Percentiles rank a stretch among this genome's conserved stretches.
phyloP scores from a whole-genome alignment of 2,113 vertebrate species.

The Papio anubis region DNA sequence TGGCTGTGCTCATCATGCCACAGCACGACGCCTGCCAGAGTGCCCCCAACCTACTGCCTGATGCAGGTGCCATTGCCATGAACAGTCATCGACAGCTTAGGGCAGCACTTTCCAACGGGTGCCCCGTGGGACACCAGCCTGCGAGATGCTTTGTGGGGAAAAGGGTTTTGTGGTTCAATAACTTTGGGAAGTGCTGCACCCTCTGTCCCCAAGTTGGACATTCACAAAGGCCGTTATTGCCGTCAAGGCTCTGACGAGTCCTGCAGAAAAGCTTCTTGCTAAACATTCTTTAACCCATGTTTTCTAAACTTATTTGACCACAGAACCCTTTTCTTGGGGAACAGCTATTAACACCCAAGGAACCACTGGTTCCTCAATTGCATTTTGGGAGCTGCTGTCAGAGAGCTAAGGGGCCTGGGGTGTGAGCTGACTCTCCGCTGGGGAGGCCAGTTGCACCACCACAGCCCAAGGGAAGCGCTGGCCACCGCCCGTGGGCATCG shows the following conservation, averaged over 20 bases:
- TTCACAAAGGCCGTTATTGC: accelerated
- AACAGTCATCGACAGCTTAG: accelerated
- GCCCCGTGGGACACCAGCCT: accelerated
- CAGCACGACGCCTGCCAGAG: not conserved
- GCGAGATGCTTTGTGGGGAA: not conserved
- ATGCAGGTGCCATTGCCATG: not conserved
- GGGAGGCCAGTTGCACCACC: not conserved
- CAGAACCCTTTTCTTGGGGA: not conserved
- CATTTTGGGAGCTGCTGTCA: not conserved
- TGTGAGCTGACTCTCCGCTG: not conserved
- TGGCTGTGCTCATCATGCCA: not conserved
- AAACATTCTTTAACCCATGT: too few species aligned
- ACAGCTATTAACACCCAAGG: not conserved
- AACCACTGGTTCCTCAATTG: accelerated
- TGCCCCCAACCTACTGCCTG: not conserved
- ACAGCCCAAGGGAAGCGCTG: not conserved
- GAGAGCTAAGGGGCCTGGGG: not conserved
- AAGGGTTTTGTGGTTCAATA: not conserved
- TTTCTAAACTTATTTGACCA: not conserved
- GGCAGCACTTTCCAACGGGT: not conserved
- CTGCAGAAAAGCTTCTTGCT: not conserved
- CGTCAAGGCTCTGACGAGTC: not conserved
- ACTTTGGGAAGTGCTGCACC: not conserved
- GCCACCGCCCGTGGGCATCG: not conserved
- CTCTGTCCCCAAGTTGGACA: not conserved